phyloP scores from a whole-genome alignment of 2,797 vertebrate genomes.

The Margarornis squamiger region DNA sequence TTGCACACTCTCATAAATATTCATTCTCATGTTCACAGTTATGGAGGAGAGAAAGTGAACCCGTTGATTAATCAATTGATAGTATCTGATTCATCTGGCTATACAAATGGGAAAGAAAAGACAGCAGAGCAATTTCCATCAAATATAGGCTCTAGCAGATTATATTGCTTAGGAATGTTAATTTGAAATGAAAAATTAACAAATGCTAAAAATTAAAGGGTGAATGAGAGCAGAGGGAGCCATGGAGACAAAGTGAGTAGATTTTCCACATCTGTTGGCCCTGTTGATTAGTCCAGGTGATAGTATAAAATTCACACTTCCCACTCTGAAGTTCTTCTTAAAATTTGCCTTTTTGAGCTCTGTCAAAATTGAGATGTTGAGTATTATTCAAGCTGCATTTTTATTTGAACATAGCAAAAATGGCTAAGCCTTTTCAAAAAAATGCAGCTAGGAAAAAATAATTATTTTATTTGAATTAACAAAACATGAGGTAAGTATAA shows the following conservation, averaged over 20 bases:
- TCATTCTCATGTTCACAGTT: constrained; percentile 70
- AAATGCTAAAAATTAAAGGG: not conserved
- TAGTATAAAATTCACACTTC: not conserved
- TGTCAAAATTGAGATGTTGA: not conserved
- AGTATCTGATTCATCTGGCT: constrained; percentile 66
- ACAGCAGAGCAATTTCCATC: constrained; percentile 1
- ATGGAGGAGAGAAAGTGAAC: constrained; percentile 69
- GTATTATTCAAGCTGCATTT: not conserved
- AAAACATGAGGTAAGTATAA: not conserved
- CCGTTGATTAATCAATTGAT: constrained; percentile 74
- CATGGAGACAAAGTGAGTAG: not conserved
- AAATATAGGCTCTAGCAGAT: not conserved
- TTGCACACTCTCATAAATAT: constrained; percentile 74
- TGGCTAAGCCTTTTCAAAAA: not conserved
- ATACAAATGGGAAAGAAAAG: constrained; percentile 30
- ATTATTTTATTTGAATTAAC: not conserved
- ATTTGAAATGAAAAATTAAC: not conserved
- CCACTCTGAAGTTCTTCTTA: not conserved
- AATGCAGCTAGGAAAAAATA: not conserved
- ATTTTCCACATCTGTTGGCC: not conserved
- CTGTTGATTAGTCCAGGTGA: not conserved
- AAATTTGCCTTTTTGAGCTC: not conserved
- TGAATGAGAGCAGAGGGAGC: not conserved
- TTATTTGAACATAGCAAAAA: not conserved
- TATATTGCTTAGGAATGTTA: not conserved